Evolutionary conservation across 2,113 vertebrate genomes (phyloP).

Genomic region (Clarias gariepinus): DNA sequence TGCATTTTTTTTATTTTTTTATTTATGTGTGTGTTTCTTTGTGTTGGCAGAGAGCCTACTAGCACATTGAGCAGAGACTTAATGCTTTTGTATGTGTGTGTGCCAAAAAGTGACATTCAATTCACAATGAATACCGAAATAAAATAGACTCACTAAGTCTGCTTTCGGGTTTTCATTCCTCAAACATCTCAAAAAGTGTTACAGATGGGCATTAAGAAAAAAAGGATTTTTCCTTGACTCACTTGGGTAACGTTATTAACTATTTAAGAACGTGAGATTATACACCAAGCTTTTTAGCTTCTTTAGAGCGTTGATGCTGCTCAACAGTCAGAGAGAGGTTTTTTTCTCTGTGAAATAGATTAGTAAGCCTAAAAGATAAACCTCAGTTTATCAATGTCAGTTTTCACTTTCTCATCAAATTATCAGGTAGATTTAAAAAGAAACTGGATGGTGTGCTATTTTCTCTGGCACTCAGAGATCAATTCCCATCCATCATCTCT

Average conservation of each 20-base stretch:
- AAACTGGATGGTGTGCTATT: conserved; percentile 20
- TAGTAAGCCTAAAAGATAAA: conserved; percentile 5
- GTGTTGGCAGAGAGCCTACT: no score
- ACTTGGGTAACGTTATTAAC: conserved; percentile 8
- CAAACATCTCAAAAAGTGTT: no score
- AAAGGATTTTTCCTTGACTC: conserved; percentile 25
- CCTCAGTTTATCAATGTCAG: conserved; percentile 19
- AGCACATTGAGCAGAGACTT: no score
- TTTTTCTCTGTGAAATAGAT: neutral
- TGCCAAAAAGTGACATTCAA: no score
- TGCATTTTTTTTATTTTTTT: no score
- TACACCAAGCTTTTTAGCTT: neutral
- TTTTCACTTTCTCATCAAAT: conserved; percentile 29
- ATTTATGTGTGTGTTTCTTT: no score
- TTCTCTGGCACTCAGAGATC: conserved; percentile 8
- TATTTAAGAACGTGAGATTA: neutral
- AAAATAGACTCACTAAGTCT: no score
- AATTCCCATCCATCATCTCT: conserved; percentile 27
- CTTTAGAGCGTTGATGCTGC: neutral
- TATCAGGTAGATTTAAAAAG: conserved; percentile 22
- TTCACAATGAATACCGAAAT: no score
- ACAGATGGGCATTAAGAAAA: conserved; percentile 20
- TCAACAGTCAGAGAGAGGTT: neutral
- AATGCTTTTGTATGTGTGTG: no score
- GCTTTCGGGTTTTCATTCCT: no score